phyloP scores from a whole-genome alignment of 1,140 invertebrate species.

The Eriosoma lanigerum region DNA sequence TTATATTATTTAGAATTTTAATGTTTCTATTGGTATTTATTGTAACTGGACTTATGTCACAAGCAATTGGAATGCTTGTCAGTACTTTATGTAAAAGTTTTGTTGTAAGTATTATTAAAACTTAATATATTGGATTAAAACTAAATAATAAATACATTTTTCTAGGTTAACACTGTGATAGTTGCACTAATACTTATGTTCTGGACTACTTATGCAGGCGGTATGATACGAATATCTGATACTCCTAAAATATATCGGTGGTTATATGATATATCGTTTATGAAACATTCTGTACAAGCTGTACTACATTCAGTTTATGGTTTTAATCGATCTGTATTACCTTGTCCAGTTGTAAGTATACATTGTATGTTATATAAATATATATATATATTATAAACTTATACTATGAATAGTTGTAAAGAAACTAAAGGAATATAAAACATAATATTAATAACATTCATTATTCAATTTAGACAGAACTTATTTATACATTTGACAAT shows the following conservation, averaged over 20 bases:
- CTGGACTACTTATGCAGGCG: constrained; percentile 47
- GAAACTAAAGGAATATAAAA: too few relatives aligned
- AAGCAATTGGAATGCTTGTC: constrained; percentile 88
- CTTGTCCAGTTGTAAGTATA: constrained; percentile 61
- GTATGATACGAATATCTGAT: constrained; percentile 59
- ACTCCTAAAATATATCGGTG: constrained; percentile 79
- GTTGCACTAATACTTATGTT: constrained; percentile 42
- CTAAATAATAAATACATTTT: constrained; percentile 3
- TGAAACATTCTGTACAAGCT: constrained; percentile 76
- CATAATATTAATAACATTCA: too few relatives aligned
- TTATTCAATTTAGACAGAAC: too few relatives aligned
- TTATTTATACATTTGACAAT: too few relatives aligned
- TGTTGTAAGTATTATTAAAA: constrained; percentile 13
- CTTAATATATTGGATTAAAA: background rate
- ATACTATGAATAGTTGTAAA: too few relatives aligned
- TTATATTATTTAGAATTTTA: constrained; percentile 78
- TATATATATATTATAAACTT: too few relatives aligned
- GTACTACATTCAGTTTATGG: constrained; percentile 70
- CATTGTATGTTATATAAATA: too few relatives aligned
- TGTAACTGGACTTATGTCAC: constrained; percentile 85
- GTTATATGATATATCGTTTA: constrained; percentile 83
- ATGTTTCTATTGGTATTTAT: constrained; percentile 88
- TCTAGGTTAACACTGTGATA: constrained; percentile 22
- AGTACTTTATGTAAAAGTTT: constrained; percentile 73
- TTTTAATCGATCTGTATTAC: constrained; percentile 69